Base-by-base conservation (phyloP, 2,888 invertebrate species). In the Eurytoma californica region DNA sequence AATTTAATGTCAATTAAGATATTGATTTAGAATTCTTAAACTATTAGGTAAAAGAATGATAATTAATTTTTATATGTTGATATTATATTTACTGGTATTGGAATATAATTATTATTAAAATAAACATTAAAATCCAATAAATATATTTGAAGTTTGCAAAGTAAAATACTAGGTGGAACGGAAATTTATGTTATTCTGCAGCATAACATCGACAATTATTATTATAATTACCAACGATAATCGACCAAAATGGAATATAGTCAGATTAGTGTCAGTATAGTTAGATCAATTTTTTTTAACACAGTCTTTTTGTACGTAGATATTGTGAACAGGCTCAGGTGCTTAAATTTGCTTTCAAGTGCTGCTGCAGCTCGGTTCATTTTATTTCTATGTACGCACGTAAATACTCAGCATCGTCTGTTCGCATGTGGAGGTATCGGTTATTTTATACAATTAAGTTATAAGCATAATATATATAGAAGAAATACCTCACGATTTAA, bases 281-380 rank as follows among this genome's bases (percentile, higher is more conserved):
- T 39, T 39, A 39, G 39, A 39, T 1, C 39, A 53, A 53, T 53
- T n/a, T 14, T 53, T 16, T 28, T 24, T 14, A 3, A 28, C 28
- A 14, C 0, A 14, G 14, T 20, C 49, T 24, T 47, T n/a, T 28
- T 67, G 28, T 16, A 28, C 28, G 53, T 18, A 18, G 30, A 39
- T n/a, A 12, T 12, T 7, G 60, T 3, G 61, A 72, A 3, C n/a
- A 61, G 18, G 18, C 65, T 74, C 73, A 9, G 24, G 58, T 66
- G 73, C 66, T 66, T 66, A 66, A 66, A 74, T 20, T 74, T 18
- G 18, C 24, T 57, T 72, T 66, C 66, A 74, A 74, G 66, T 66
- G 49, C 47, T 39, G 28, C 24, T 74, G 73, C 28, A 66, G 58
- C 5, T 49, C n/a, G n/a, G 61, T 13, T 39, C 5, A 28, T 55